Conservation (phyloP, 2,113 vertebrate species). For the Gobius niger region DNA sequence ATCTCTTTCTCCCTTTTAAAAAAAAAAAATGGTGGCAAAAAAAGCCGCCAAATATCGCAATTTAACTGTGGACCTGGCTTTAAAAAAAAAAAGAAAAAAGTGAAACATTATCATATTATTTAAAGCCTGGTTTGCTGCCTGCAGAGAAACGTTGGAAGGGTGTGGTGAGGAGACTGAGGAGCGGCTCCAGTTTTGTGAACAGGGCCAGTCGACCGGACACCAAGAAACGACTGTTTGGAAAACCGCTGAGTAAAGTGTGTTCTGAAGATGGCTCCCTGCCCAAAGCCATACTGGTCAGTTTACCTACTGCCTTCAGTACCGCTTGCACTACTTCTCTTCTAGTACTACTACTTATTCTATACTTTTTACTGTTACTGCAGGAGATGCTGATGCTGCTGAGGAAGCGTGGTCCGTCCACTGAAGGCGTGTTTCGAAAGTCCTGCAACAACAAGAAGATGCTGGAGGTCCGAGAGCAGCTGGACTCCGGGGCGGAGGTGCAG, state of each 20-base stretch:
- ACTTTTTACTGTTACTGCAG: slow-evolving; percentile 58
- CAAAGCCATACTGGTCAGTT: slow-evolving; percentile 83
- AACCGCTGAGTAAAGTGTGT: slow-evolving; percentile 80
- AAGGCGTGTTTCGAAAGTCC: slow-evolving; percentile 90
- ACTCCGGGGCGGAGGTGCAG: slow-evolving; percentile 77
- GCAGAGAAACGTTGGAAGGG: slow-evolving; percentile 80
- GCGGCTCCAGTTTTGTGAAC: slow-evolving; percentile 62
- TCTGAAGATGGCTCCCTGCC: slow-evolving; percentile 79
- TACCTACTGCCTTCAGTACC: neutral
- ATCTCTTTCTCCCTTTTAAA: too few species aligned
- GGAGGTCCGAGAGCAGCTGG: slow-evolving; percentile 85
- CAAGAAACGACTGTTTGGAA: slow-evolving; percentile 83
- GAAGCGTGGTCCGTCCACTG: slow-evolving; percentile 84
- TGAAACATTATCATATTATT: neutral
- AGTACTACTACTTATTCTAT: neutral
- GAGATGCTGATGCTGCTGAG: slow-evolving; percentile 84
- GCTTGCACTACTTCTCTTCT: neutral
- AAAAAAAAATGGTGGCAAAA: too few species aligned
- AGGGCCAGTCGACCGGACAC: slow-evolving; percentile 51
- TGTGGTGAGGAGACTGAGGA: slow-evolving; percentile 73
- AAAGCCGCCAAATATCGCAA: too few species aligned
- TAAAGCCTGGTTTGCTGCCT: neutral
- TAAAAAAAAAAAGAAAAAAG: too few species aligned
- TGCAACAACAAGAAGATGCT: slow-evolving; percentile 87
- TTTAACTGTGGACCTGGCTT: too few species aligned